Evolutionary conservation across 2,113 vertebrate species (phyloP), one percentile per base, ranked within the genome.

Genomic region (Numida meleagris): DNA sequence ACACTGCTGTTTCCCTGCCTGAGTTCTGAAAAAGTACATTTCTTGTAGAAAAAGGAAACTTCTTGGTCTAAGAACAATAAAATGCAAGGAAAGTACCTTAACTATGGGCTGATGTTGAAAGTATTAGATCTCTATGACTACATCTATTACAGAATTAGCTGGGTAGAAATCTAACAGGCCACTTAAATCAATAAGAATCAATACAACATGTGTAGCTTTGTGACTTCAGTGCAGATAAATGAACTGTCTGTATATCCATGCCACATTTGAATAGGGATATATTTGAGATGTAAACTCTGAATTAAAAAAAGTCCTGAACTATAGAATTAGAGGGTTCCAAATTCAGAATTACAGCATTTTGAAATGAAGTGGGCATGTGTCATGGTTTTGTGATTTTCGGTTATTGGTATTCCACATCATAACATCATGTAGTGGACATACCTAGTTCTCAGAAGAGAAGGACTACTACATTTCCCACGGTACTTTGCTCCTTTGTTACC

Each of bases 211-310:
- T 46, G 43, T 68, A 72, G 38, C 36, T 76, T 5, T 0, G 0
- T 33, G 31, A 80, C 2, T 3, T 25, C 14, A 59, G 4, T 42
- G 42, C 40, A 80, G 72, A 74, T 48, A 81, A 84, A 87, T 12
- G 3, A 88, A 46, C 33, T 70, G 42, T 7, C 62, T 3, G 2
- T 34, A 12, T 17, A 48, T 43, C n/a, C 40, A 50, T 10, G 10
- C 42, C 73, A 89, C 29, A 74, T 0, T 0, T 4, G 3, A 29
- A 3, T 10, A 62, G 1, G 2, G 33, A 17, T 24, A 23, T 34
- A 76, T 61, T 38, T 91, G 43, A 80, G 17, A 46, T 31, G 25
- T 21, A 36, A 86, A 43, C 33, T 24, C 55, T 43, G 16, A 53
- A 45, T 72, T 70, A 84, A 79, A 61, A 23, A 79, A 55, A 20